Percentiles rank a stretch among this genome's conserved stretches.
Conservation (phyloP, 2,113 vertebrate species). For the Hyperopisus bebe region DNA sequence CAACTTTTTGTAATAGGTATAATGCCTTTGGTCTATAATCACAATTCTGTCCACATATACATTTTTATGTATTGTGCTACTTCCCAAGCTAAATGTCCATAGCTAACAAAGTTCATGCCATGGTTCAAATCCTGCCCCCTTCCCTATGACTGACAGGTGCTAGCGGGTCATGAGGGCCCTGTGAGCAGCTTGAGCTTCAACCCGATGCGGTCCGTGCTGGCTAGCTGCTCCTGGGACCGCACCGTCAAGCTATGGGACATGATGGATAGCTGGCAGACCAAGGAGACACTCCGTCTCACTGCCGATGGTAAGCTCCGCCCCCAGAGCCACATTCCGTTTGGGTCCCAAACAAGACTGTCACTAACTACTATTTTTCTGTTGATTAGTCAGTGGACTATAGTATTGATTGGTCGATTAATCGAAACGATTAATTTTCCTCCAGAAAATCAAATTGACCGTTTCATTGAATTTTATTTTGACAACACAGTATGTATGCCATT, state of each 20-base stretch:
- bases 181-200: slow-evolving; percentile 84
- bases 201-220: slow-evolving; percentile 77
- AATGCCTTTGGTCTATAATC: background rate
- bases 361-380: too few species aligned
- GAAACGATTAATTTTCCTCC: too few species aligned
- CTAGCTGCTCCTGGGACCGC: slow-evolving; percentile 91
- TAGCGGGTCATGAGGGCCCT: slow-evolving; percentile 86
- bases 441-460: too few species aligned
- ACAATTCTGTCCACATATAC: background rate
- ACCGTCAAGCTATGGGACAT: slow-evolving; percentile 92
- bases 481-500: too few species aligned
- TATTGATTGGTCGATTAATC: too few species aligned
- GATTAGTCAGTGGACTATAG: too few species aligned
- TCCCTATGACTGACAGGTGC: slow-evolving; percentile 57
- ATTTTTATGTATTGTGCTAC: background rate
- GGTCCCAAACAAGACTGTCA: too few species aligned
- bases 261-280: slow-evolving; percentile 92
- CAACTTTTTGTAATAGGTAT: background rate
- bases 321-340: background rate
- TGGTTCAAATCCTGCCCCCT: background rate
- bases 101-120: background rate
- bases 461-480: too few species aligned
- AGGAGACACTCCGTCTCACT: slow-evolving; percentile 72
- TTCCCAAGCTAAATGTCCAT: background rate
- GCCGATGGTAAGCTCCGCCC: slow-evolving; percentile 69